A percentile compares a stretch with the other conserved stretches of the same genome.
Conservation (phyloP, 2,797 vertebrate genomes). For the Sebastes reedi region DNA sequence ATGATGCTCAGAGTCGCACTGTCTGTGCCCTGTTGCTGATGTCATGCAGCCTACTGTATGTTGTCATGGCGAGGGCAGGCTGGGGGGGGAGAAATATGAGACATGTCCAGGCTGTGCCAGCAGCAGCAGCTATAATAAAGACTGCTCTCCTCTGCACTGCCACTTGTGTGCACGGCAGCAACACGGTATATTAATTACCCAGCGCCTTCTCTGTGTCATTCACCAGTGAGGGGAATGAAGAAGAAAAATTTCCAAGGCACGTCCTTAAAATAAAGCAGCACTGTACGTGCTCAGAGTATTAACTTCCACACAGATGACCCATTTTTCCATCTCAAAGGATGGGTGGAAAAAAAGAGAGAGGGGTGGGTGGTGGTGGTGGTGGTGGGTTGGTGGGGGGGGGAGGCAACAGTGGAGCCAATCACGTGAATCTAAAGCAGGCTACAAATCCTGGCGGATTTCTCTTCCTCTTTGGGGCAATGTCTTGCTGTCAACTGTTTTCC, state of each 20-base stretch:
- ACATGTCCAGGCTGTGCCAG: conserved; percentile 47
- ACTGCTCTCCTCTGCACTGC: conserved; percentile 32
- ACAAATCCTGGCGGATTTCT: conserved; percentile 75
- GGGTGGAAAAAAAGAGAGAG: conserved; percentile 57
- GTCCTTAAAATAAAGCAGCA: conserved; percentile 83
- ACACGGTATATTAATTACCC: conserved; percentile 76
- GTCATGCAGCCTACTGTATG: conserved; percentile 63
- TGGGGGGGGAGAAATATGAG: conserved; percentile 48
- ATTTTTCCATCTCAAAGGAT: conserved; percentile 82
- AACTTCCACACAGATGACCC: conserved; percentile 83
- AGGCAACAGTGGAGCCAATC: conserved; percentile 61
- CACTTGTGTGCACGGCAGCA: conserved; percentile 60
- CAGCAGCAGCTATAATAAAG: conserved; percentile 68
- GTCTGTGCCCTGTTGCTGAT: conserved; percentile 45
- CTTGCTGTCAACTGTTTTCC: conserved; percentile 70
- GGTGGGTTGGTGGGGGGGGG: neutral
- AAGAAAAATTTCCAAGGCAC: conserved; percentile 71
- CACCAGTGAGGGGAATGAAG: conserved; percentile 41
- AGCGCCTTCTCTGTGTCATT: conserved; percentile 68
- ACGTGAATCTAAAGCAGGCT: conserved; percentile 78
- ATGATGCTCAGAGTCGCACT: conserved; percentile 26
- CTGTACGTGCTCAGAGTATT: conserved; percentile 80
- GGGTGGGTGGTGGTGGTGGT: neutral
- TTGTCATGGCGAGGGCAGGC: conserved; percentile 64
- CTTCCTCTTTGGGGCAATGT: conserved; percentile 65